Conservation (phyloP, 2,888 invertebrate species). For the Boloria euphrosyne region DNA sequence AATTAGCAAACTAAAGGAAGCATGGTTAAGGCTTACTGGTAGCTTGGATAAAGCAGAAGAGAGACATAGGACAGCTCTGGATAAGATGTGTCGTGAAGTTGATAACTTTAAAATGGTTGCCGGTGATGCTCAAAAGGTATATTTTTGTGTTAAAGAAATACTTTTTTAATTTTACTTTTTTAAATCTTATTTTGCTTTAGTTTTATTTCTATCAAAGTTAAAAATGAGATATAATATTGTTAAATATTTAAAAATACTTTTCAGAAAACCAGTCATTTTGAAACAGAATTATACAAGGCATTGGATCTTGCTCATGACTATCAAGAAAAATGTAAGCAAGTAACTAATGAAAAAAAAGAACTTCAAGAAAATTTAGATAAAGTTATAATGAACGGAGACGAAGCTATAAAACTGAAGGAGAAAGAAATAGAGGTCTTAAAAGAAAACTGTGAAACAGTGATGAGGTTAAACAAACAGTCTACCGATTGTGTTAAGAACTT, state of each 20-base stretch:
- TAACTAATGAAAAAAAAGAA: slow-evolving; percentile 76
- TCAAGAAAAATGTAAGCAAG: slow-evolving; percentile 84
- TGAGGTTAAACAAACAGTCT: slow-evolving; percentile 80
- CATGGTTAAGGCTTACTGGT: slow-evolving; percentile 81
- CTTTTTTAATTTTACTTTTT: too few species aligned
- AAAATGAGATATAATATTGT: too few species aligned
- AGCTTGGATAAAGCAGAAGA: slow-evolving; percentile 74
- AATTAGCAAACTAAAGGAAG: slow-evolving; percentile 84
- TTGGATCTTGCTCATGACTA: slow-evolving; percentile 86
- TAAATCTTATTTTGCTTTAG: not conserved
- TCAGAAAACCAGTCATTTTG: slow-evolving; percentile 82
- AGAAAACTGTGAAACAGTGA: slow-evolving; percentile 75
- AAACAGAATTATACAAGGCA: slow-evolving; percentile 88
- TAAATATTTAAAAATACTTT: slow-evolving; percentile 19
- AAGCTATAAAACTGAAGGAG: slow-evolving; percentile 57
- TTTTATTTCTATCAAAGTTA: not conserved
- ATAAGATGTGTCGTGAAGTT: slow-evolving; percentile 79
- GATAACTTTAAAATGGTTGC: slow-evolving; percentile 68
- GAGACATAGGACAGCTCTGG: slow-evolving; percentile 71
- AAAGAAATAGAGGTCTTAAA: slow-evolving; percentile 71
- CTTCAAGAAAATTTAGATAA: slow-evolving; percentile 67
- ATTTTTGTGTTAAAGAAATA: not conserved
- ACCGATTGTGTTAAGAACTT: slow-evolving; percentile 84
- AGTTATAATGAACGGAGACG: slow-evolving; percentile 50
- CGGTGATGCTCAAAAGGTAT: slow-evolving; percentile 72